These are phyloP conservation scores for Xylophagus ater DNA, from an alignment of 2,888 invertebrate species.

Conservation along the genomic window DNA sequence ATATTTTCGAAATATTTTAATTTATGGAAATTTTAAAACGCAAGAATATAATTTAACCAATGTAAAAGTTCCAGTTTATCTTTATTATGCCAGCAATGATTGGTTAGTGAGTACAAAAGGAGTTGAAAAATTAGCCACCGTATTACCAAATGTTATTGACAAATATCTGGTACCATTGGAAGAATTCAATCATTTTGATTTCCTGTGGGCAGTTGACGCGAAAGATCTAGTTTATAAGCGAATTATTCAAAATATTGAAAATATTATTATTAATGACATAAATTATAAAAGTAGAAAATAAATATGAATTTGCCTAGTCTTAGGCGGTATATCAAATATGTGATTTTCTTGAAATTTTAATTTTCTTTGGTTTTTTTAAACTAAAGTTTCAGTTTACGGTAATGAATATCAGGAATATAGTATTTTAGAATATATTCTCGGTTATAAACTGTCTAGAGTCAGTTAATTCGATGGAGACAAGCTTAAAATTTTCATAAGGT, in stretches of 20 bases:
- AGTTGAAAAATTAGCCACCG: conserved; percentile 42
- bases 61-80: conserved; percentile 44
- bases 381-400: too few species aligned
- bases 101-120: conserved; percentile 50
- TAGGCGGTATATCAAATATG: too few species aligned
- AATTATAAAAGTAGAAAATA: too few species aligned
- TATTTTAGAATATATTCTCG: too few species aligned
- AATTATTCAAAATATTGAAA: conserved; percentile 29
- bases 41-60: conserved; percentile 45
- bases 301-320: too few species aligned
- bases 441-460: too few species aligned
- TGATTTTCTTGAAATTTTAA: too few species aligned
- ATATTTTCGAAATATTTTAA: conserved; percentile 37
- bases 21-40: conserved; percentile 42
- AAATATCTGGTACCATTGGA: conserved; percentile 45
- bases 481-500: too few species aligned
- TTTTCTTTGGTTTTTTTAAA: too few species aligned
- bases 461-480: too few species aligned
- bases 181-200: conserved; percentile 47
- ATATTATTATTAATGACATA: too few species aligned
- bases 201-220: conserved; percentile 45
- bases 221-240: conserved; percentile 41
- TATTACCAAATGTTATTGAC: conserved; percentile 44
- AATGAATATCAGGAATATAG: too few species aligned
- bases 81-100: conserved; percentile 51